Base-by-base conservation (phyloP, 2,113 vertebrate species). In the Pangasianodon gigas region DNA sequence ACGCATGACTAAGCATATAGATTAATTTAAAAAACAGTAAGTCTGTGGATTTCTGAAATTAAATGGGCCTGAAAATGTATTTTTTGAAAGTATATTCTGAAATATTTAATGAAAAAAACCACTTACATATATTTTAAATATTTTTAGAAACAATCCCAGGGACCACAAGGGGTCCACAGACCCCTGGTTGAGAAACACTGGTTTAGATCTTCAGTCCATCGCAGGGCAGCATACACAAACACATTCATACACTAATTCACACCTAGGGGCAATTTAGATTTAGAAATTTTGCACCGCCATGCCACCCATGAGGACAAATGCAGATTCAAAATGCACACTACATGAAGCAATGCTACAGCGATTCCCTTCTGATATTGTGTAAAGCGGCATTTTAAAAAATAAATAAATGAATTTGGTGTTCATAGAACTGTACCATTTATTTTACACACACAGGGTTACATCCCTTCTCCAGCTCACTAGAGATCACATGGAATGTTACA, bases 401-500 rank as follows among this genome's bases (percentile, higher is more conserved):
- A 51, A 75, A 29, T 37, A 46, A 56, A 37, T 90, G 88, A 75
- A 87, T 90, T 91, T 65, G 89, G 77, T 96, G 96, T 96, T 96
- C 96, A 97, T 96, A 98, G 97, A 98, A 98, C 94, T 96, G 96
- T 98, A 97, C 94, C 96, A 96, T 99, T 99, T 99, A 99, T 99
- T 99, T 96, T 97, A 97, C 96, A 95, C 94, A 97, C 96, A 90
- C 85, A 56, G 96, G 96, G 94, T 77, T 96, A 96, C 95, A 97
- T 97, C 97, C 97, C 96, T 97, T 97, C 96, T 97, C 96, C 96
- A 95, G 97, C 96, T 97, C 96, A 96, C 96, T 96, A 96, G 96
- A 97, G 96, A 98, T 97, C 97, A 97, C 96, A 97, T 98, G 98
- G 98, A 99, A 99, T 99, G 98, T 99, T 98, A 97, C 96, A 98